Conservation (phyloP, 2,888 invertebrate genomes). For the Hyles lineata region DNA sequence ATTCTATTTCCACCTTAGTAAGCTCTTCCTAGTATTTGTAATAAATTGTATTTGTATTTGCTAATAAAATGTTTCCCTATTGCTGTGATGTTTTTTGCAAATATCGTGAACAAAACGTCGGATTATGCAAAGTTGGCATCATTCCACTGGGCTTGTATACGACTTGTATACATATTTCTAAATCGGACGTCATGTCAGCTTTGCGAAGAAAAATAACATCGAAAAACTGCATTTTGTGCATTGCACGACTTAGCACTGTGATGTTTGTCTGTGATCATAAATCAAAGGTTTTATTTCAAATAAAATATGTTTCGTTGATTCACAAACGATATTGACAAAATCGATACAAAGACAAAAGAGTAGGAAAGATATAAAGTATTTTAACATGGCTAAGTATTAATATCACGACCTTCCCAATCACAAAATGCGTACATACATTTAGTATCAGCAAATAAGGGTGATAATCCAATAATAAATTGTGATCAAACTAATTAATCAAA, state of each 20-base stretch:
- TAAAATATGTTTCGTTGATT: not conserved
- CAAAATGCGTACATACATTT: too few species aligned
- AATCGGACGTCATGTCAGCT: conserved; percentile 10
- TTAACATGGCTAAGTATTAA: not conserved
- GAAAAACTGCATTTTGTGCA: conserved; percentile 10
- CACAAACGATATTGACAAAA: not conserved
- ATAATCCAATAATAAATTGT: too few species aligned
- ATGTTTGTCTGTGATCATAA: not conserved
- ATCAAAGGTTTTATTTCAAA: not conserved
- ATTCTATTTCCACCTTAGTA: too few species aligned
- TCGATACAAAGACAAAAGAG: not conserved
- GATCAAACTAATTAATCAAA: too few species aligned
- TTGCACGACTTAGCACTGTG: conserved; percentile 2
- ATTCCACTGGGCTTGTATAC: conserved; percentile 14
- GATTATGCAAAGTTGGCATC: conserved; percentile 35
- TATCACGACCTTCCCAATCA: not conserved
- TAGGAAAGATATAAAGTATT: not conserved
- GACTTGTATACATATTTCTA: not conserved
- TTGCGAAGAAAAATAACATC: conserved; percentile 9
- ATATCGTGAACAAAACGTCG: conserved; percentile 33
- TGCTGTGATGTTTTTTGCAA: not conserved
- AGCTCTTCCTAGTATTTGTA: not conserved
- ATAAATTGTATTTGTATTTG: too few species aligned
- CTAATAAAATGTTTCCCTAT: not conserved
- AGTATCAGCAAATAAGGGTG: too few species aligned